phyloP scores from a whole-genome alignment of 2,113 vertebrate genomes.

The Corvus hawaiiensis region DNA sequence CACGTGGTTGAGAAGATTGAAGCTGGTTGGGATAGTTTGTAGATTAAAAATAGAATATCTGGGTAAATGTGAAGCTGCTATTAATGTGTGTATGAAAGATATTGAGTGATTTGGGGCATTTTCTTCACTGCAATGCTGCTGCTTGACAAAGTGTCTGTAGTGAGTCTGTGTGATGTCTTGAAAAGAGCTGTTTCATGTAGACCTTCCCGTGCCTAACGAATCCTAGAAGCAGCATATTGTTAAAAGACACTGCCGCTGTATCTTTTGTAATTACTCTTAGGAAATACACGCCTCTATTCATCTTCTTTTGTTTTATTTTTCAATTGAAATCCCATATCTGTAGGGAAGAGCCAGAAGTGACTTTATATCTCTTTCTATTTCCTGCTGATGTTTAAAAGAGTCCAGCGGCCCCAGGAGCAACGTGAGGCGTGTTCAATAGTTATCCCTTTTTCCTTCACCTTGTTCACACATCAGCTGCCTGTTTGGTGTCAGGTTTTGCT shows the following conservation, averaged over 20 bases:
- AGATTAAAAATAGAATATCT: background rate
- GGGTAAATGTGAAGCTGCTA: background rate
- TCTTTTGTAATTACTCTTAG: background rate
- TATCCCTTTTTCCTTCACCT: conserved; percentile 20
- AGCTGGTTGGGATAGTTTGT: background rate
- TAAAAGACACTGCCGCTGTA: background rate
- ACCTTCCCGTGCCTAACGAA: background rate
- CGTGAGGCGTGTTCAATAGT: background rate
- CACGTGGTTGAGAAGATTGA: background rate
- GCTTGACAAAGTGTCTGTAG: background rate
- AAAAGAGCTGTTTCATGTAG: background rate
- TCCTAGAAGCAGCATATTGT: background rate
- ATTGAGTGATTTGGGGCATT: background rate
- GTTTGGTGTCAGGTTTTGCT: conserved; percentile 2
- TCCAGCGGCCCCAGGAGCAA: background rate
- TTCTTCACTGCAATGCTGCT: background rate
- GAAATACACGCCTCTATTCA: background rate
- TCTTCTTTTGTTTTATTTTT: conserved; percentile 5
- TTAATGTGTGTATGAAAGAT: background rate
- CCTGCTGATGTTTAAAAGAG: background rate
- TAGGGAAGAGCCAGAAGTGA: background rate
- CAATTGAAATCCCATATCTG: background rate
- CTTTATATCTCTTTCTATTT: background rate
- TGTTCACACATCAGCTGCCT: conserved; percentile 6
- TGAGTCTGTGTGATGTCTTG: background rate